Evolutionary conservation across 2,113 vertebrate species (phyloP).

Genomic region (Malurus elegans): DNA sequence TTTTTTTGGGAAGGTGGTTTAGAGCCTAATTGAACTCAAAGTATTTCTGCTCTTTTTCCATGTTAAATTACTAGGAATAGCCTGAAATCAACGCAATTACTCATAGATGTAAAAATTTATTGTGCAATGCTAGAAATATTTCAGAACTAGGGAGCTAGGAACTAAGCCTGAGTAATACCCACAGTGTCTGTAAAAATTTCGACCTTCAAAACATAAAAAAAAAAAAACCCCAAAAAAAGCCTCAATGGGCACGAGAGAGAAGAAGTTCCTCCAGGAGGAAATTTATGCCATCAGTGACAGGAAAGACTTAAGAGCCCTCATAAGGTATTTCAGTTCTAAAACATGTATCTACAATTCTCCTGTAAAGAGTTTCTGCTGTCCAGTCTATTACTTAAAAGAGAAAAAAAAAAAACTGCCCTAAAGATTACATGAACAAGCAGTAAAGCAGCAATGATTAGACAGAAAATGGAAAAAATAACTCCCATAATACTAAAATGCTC

Average conservation of each 20-base stretch:
- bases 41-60: background rate
- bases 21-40: background rate
- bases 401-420: background rate
- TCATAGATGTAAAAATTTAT: background rate
- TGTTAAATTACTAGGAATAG: background rate
- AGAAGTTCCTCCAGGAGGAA: background rate
- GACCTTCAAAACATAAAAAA: background rate
- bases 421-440: background rate
- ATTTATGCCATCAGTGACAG: background rate
- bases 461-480: rapidly evolving
- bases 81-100: background rate
- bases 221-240: background rate
- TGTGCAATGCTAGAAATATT: background rate
- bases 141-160: background rate
- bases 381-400: background rate
- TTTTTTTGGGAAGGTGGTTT: background rate
- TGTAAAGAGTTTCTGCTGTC: background rate
- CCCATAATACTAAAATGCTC: background rate
- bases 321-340: background rate
- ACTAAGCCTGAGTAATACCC: background rate
- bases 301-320: background rate
- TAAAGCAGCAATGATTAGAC: background rate
- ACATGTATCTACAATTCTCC: background rate
- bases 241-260: background rate
- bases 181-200: background rate